Evolutionary conservation across 2,113 vertebrate genomes (phyloP).

Genomic region (Zingel zingel): DNA sequence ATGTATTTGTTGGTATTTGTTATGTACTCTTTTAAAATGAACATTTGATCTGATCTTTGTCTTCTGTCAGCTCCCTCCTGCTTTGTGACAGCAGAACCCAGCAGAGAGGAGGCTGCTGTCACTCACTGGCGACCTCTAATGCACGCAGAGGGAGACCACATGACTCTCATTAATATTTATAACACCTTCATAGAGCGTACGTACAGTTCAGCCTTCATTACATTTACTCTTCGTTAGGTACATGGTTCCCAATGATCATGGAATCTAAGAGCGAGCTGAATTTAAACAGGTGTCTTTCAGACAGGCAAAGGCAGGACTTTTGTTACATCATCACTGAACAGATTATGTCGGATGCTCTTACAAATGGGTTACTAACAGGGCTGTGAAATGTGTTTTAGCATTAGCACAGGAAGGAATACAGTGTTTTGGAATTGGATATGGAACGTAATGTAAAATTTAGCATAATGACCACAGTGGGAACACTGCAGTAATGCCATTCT

Average conservation of each 20-base stretch:
- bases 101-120: constrained; percentile 78
- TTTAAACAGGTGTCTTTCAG: too few relatives aligned
- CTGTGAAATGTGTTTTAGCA: neutral
- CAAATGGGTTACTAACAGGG: neutral
- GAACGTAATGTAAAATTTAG: neutral
- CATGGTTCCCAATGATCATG: neutral
- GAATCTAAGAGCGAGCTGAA: neutral
- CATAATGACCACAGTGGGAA: neutral
- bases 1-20: neutral
- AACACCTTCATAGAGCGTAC: constrained; percentile 90
- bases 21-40: neutral
- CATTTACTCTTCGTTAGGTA: too few relatives aligned
- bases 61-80: constrained; percentile 84
- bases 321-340: too few relatives aligned
- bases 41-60: neutral
- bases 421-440: neutral
- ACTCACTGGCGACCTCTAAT: constrained; percentile 86
- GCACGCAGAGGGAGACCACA: constrained; percentile 93
- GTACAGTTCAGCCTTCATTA: constrained; percentile 48
- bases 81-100: constrained; percentile 84
- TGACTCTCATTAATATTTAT: constrained; percentile 91
- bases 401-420: neutral
- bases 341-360: neutral
- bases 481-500: neutral
- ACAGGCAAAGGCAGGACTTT: too few relatives aligned